Evolutionary conservation across 2,113 vertebrate genomes (phyloP).

Genomic region (Aphelocoma coerulescens): DNA sequence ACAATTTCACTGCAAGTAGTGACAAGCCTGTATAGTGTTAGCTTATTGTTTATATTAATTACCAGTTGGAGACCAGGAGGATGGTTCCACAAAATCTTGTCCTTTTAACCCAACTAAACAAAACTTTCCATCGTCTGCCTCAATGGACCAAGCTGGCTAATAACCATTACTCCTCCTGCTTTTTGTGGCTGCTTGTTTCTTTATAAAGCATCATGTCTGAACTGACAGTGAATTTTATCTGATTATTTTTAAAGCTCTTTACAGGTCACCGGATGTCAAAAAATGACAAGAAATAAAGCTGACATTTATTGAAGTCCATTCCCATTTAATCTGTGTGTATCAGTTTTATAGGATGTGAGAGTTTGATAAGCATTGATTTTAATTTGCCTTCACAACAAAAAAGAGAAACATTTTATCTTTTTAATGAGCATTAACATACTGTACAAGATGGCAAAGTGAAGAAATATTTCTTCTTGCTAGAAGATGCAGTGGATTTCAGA

Average conservation of each 20-base stretch:
- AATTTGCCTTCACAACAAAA: neutral
- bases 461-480: neutral
- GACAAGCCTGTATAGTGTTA: neutral
- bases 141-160: neutral
- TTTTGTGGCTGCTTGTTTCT: neutral
- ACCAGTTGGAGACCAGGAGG: neutral
- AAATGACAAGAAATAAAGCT: conserved; percentile 1
- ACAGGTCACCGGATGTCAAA: conserved; percentile 29
- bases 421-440: neutral
- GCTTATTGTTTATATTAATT: neutral
- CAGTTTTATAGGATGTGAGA: neutral
- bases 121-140: neutral
- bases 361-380: neutral
- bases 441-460: neutral
- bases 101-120: neutral
- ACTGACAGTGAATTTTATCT: neutral
- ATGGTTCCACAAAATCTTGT: neutral
- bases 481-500: neutral
- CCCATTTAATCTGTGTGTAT: neutral
- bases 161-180: neutral
- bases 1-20: neutral
- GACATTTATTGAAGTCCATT: neutral
- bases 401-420: neutral
- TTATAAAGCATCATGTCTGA: neutral
- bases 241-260: neutral